phyloP scores from a whole-genome alignment of 2,113 vertebrate species.

The Corydoras sp. region DNA sequence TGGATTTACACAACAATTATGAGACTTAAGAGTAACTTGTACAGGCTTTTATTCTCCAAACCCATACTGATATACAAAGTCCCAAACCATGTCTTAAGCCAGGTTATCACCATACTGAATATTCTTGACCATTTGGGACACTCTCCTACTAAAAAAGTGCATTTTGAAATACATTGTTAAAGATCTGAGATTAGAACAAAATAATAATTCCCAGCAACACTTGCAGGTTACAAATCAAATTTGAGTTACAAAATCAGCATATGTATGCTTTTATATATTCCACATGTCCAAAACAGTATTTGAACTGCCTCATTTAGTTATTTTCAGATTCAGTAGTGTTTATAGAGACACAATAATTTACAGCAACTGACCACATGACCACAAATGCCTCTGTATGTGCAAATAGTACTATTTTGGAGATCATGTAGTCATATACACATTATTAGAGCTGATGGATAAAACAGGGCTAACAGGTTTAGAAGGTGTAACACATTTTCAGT shows the following conservation, averaged over 20 bases:
- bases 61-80: slow-evolving; percentile 20
- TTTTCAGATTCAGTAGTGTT: too few relatives aligned
- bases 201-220: slow-evolving; percentile 23
- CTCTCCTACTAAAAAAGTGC: slow-evolving; percentile 35
- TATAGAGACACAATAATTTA: too few relatives aligned
- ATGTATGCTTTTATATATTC: too few relatives aligned
- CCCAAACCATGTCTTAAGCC: slow-evolving; percentile 28
- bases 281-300: too few relatives aligned
- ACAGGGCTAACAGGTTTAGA: slow-evolving; percentile 14
- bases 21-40: slow-evolving; percentile 17
- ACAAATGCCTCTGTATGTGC: too few relatives aligned
- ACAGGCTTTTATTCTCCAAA: slow-evolving; percentile 5
- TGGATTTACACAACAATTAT: slow-evolving; percentile 2
- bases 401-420: slow-evolving; percentile 15
- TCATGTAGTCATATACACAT: slow-evolving; percentile 12
- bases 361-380: too few relatives aligned
- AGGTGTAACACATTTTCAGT: slow-evolving; percentile 17
- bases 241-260: too few relatives aligned
- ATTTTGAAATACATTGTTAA: slow-evolving; percentile 43
- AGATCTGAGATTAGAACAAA: slow-evolving; percentile 27
- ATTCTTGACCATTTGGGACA: slow-evolving; percentile 20
- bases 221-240: too few relatives aligned
- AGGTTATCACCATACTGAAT: slow-evolving; percentile 21
- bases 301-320: too few relatives aligned
- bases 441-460: slow-evolving; percentile 27